Evolutionary conservation across 1,140 invertebrate genomes (phyloP).

Genomic region (Cotesia glomerata): DNA sequence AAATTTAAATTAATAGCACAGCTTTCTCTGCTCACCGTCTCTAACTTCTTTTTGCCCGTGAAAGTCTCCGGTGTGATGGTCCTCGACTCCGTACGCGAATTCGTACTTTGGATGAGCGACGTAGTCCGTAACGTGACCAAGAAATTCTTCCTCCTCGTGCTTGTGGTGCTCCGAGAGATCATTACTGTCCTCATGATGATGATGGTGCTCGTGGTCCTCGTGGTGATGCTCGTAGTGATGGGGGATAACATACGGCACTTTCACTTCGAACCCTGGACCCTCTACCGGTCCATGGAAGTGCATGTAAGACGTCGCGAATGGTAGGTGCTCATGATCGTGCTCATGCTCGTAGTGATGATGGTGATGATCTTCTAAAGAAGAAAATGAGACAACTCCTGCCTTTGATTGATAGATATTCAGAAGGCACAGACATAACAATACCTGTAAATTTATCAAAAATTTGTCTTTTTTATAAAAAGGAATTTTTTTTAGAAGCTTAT

Average conservation of each 20-base stretch:
- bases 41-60: constrained; percentile 64
- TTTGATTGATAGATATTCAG: too few species aligned
- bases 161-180: constrained; percentile 3
- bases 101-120: constrained; percentile 70
- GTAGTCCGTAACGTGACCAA: constrained; percentile 43
- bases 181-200: constrained; percentile 37
- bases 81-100: constrained; percentile 74
- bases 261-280: constrained; percentile 49
- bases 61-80: constrained; percentile 71
- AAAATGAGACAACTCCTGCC: background rate
- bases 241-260: constrained; percentile 46
- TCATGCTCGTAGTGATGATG: constrained; percentile 37
- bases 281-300: constrained; percentile 52
- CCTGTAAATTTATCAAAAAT: too few species aligned
- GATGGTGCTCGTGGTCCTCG: constrained; percentile 38
- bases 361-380: constrained; percentile 30
- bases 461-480: too few species aligned
- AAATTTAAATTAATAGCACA: background rate
- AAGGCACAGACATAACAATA: too few species aligned
- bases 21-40: constrained; percentile 51
- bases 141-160: constrained; percentile 28
- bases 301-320: constrained; percentile 53
- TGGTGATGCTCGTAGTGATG: constrained; percentile 25
- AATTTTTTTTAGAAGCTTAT: too few species aligned
- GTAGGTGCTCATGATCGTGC: constrained; percentile 40